Percentiles rank a stretch among this genome's conserved stretches.
phyloP scores from a whole-genome alignment of 2,797 vertebrate genomes.

The Hylomyscus alleni region DNA sequence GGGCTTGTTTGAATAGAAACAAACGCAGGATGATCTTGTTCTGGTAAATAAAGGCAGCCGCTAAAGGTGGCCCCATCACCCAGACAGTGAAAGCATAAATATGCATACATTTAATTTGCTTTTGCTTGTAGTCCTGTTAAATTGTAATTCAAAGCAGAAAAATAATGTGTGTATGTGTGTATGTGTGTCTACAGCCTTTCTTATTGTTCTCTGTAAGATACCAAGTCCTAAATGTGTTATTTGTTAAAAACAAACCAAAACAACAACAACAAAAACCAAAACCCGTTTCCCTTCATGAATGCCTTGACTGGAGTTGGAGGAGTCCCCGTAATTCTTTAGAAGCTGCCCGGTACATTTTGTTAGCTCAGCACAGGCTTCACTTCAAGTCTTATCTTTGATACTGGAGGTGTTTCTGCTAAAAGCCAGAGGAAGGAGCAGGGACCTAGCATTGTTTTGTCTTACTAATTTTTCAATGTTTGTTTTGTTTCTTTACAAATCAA shows the following conservation, averaged over 20 bases:
- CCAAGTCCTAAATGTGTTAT: constrained; percentile 62
- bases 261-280: neutral
- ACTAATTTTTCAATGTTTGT: neutral
- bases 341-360: constrained; percentile 58
- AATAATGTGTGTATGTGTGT: neutral
- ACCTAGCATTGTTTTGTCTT: neutral
- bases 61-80: constrained; percentile 60
- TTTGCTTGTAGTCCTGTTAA: constrained; percentile 72
- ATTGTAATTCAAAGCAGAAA: constrained; percentile 71
- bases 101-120: constrained; percentile 73
- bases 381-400: constrained; percentile 55
- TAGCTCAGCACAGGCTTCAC: constrained; percentile 44
- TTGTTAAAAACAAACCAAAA: constrained; percentile 42
- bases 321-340: constrained; percentile 57
- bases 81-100: constrained; percentile 64
- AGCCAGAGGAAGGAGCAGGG: neutral
- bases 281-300: constrained; percentile 60
- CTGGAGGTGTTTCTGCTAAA: constrained; percentile 62
- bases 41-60: constrained; percentile 75
- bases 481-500: constrained; percentile 51
- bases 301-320: constrained; percentile 61
- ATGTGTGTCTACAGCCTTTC: constrained; percentile 30
- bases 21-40: constrained; percentile 67
- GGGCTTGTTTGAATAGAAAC: constrained; percentile 68
- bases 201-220: constrained; percentile 67